These are phyloP conservation scores for Onchidella celtica DNA, from an alignment of 2,888 invertebrate genomes.

Conservation along the genomic window DNA sequence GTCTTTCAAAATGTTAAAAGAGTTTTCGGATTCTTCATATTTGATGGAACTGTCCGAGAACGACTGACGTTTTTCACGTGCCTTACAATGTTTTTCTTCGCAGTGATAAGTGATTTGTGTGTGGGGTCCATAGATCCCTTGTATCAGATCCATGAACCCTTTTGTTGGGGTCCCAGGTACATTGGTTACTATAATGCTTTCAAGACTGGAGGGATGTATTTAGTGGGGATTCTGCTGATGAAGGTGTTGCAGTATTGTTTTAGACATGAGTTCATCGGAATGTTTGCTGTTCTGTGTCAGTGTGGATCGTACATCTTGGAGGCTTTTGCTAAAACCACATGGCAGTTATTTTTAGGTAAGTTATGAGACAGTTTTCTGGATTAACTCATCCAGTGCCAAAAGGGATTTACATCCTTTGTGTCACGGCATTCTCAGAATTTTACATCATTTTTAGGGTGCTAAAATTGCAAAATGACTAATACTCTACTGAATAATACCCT, in stretches of 20 bases:
- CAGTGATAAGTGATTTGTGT: neutral
- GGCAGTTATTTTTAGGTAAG: slow-evolving; percentile 8
- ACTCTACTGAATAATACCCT: too few species aligned
- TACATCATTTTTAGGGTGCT: too few species aligned
- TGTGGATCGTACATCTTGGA: neutral
- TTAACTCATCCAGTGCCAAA: too few species aligned
- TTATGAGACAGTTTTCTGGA: too few species aligned
- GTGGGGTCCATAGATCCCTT: neutral
- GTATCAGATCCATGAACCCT: neutral
- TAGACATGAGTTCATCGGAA: neutral
- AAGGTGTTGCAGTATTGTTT: neutral
- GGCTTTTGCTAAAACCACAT: neutral
- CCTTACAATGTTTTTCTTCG: neutral
- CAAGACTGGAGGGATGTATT: neutral
- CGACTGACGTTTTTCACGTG: neutral
- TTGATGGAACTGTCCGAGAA: neutral
- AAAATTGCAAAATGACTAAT: too few species aligned
- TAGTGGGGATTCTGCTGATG: neutral
- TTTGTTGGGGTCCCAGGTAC: neutral
- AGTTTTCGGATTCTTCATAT: slow-evolving; percentile 5
- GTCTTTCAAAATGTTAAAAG: neutral
- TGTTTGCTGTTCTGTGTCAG: neutral
- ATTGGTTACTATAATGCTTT: neutral
- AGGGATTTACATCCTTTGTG: too few species aligned
- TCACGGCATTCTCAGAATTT: too few species aligned